Evolutionary conservation across 2,797 vertebrate species (phyloP), one percentile per base, ranked within the genome.

Genomic region (Coendou prehensilis): DNA sequence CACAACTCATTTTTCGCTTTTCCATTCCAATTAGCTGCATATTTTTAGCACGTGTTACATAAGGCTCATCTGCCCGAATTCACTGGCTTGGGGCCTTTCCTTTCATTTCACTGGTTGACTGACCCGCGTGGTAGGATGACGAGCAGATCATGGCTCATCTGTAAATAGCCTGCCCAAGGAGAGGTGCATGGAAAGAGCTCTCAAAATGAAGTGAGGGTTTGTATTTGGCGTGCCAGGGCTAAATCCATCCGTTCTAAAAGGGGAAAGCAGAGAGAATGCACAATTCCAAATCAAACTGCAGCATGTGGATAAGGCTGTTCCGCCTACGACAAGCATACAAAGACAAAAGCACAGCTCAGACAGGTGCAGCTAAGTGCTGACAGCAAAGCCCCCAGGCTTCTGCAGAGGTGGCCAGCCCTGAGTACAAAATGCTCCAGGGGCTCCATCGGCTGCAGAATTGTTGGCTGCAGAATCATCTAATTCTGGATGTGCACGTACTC

Each of bases 31-130:
- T 97, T 97, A 97, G 94, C 93, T 87, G 90, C 85, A 52, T 97
- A 98, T 98, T 98, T 98, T 97, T 98, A 98, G 98, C 86, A 94
- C 41, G 79, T 89, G 96, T 98, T 98, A 98, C 96, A 96, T 97
- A 98, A 98, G 93, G 90, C 94, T 98, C 98, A 98, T 98, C 96
- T 98, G 96, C 92, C 96, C 85, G 84, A 97, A 97, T 89, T 82
- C 0, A 18, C 63, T 97, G 98, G 97, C 96, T 96, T 28, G 59
- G 89, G 96, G 96, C 87, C 96, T 94, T 83, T 83, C 75, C 85
- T 97, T 94, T 94, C 96, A 61, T 96, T 96, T 96, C 96, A 95
- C 96, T 97, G 97, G 97, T 84, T 79, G 96, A 93, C 3, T 93
- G 97, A 97, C 97, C 97, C 88, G n/a, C 50, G 37, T 95, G 97